phyloP scores from a whole-genome alignment of 1,140 invertebrate genomes.

The Galleria mellonella region DNA sequence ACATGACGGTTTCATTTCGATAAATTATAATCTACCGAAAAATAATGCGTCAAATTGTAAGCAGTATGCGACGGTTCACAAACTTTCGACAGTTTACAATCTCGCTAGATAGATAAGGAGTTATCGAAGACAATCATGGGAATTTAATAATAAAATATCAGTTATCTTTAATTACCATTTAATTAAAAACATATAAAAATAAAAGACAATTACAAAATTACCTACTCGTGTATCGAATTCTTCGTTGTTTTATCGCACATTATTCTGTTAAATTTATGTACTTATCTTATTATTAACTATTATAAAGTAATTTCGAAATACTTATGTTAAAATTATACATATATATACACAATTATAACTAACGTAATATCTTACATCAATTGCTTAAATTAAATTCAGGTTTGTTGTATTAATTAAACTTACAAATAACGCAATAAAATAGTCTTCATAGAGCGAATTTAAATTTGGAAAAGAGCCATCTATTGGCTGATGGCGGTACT shows the following conservation, averaged over 20 bases:
- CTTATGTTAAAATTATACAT: conserved; percentile 6
- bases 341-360: conserved; percentile 20
- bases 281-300: too few relatives aligned
- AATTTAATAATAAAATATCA: too few relatives aligned
- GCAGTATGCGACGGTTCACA: too few relatives aligned
- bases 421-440: too few relatives aligned
- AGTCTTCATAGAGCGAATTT: background rate
- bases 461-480: conserved; percentile 23
- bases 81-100: too few relatives aligned
- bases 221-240: background rate
- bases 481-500: conserved; percentile 10
- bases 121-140: too few relatives aligned
- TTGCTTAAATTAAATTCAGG: conserved; percentile 1
- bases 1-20: too few relatives aligned
- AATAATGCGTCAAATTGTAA: too few relatives aligned
- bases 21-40: too few relatives aligned
- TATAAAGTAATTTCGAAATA: too few relatives aligned
- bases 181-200: conserved; percentile 1
- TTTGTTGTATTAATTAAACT: background rate
- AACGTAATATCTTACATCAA: background rate
- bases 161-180: background rate
- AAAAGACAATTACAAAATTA: background rate
- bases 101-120: too few relatives aligned
- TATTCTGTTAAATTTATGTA: too few relatives aligned
- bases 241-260: background rate